Evolutionary conservation across 2,797 vertebrate species (phyloP), one percentile per base, ranked within the genome.

Genomic region (Strix occidentalis): DNA sequence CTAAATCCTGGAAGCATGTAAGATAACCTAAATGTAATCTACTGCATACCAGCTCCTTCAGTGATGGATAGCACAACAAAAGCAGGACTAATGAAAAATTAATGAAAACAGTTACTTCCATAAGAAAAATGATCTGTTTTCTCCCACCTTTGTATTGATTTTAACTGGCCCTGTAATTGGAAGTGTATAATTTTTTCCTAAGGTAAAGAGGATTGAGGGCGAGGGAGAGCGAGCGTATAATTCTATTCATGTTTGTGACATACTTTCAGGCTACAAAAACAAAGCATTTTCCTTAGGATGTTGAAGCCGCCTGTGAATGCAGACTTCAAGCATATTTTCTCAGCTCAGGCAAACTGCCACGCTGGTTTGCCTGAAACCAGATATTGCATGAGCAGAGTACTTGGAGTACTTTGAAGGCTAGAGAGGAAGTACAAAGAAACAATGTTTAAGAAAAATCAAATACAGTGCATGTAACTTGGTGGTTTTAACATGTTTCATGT

Each of bases 41-140:
- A 90, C 88, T 97, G 87, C 96, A 91, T 94, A 96, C 87, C 89
- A 78, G 95, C 96, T 94, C 95, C 51, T 53, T 92, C 90, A 60
- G 97, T 97, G 98, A 98, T 95, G 95, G 97, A 97, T 96, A 95
- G 95, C 95, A 79, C 96, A 96, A 95, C 96, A 92, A 94, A 97
- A 96, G 94, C 94, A 92, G 90, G 88, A 68, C 97, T 97, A 97
- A 97, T 97, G 98, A 98, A 98, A 98, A 98, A 97, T 98, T 98
- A 98, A 98, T 98, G 96, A 97, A 97, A 98, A 97, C 92, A 77
- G 97, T 96, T 97, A 97, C 97, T 97, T 97, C 96, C 93, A 91
- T 97, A 97, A 98, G 98, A 98, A 98, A 98, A 98, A 98, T 96
- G 96, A 97, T 97, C 97, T 94, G 93, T 96, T 95, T 96, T 97